Evolutionary conservation across 1,140 invertebrate genomes (phyloP), one percentile per base, ranked within the genome.

Genomic region (Frieseomelitta varia): DNA sequence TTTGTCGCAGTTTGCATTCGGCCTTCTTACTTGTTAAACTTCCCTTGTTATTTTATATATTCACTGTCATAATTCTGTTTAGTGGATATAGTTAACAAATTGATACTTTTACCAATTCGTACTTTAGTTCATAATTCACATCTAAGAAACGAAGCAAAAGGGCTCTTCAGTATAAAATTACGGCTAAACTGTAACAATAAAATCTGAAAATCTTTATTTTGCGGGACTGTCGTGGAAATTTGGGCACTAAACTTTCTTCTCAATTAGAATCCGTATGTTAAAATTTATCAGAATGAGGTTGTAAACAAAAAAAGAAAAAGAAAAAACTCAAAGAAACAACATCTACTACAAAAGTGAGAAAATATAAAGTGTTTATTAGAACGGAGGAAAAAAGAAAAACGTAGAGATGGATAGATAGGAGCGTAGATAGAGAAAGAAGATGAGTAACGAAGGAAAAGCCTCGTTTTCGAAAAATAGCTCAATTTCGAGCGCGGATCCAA

Each of bases 381-480:
- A 14, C n/a, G 30, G 55, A 47, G 10, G 63, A 51, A 34, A 19
- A 17, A 19, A 34, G 72, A 53, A 39, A 27, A 34, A 68, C 24
- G 17, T 24, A 12, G 30, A 34, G 56, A 72, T 30, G 53, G 15
- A 73, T 21, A n/a, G n/a, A 68, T 10, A 58, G 61, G 15, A 21
- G 39, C 8, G 2, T 39, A 39, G 55, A 21, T 17, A n/a, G 3
- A 71, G 56, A 27, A 61, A 63, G 19, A 24, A 55, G 51, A 4
- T 12, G 17, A 15, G 27, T 58, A 2, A 73, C 34, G 56, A 77
- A 76, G 69, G 55, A 81, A 87, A 56, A 81, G 47, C 56, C 47
- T 80, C 27, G 15, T 87, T 85, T 84, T 27, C 68, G 65, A 84
- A 88, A 87, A 88, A 87, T 90, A 58, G 83, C 80, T 91, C 90